Evolutionary conservation across 2,888 invertebrate species (phyloP), one percentile per base, ranked within the genome.

Genomic region (Odontocolon sp.): DNA sequence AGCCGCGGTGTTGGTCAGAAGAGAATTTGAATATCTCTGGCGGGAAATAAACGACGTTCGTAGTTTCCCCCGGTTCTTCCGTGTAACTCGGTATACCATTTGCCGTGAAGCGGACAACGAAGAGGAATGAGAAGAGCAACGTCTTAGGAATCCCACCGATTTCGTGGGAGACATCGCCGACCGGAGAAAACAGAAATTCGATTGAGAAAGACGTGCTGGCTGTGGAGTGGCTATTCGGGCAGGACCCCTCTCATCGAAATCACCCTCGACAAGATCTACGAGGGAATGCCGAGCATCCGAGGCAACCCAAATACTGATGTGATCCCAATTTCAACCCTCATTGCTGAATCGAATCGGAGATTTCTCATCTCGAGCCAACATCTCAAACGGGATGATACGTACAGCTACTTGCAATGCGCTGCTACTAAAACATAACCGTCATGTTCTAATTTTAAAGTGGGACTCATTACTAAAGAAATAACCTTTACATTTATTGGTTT

Each of bases 111-210:
- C 67, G 69, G 71, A 77, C 74, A 77, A 56, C 72, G 76, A 59
- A 52, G 45, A 56, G 64, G 61, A 73, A 77, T 73, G 76, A 52
- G 47, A 78, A 72, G 74, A 73, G 68, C 80, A 87, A 82, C 83
- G 86, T 88, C 89, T 89, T 86, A 86, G 89, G 89, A 89, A 90
- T 90, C 82, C 84, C 83, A 81, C 85, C 83, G 86, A 87, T 88
- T 87, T 80, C 83, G 47, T 67, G 81, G 82, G 78, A 75, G 80
- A 77, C 81, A 81, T 80, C 77, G 86, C 71, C 54, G 52, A 54
- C 26, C 26, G 36, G 77, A 84, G 86, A 85, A 89, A 88, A 86
- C 88, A 83, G 87, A 71, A 87, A 88, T 89, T 87, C 89, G 87
- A 90, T 90, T 86, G 89, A 83, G 85, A 87, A 86, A 84, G 87